phyloP scores from a whole-genome alignment of 2,888 invertebrate species.

The Andrena flavipes region DNA sequence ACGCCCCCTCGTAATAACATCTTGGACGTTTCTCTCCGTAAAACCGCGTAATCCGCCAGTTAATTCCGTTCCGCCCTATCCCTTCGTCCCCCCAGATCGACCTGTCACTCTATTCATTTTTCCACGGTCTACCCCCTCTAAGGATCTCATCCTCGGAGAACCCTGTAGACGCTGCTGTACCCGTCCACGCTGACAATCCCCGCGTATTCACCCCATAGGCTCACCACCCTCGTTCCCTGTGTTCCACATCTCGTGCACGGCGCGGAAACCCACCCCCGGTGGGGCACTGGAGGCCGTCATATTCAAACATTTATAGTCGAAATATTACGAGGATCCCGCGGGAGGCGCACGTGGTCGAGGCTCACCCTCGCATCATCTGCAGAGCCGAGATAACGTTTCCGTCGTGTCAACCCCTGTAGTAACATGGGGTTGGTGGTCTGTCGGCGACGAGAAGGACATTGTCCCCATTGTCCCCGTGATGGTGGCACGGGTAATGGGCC shows the following conservation, averaged over 20 bases:
- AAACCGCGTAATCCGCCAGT: constrained; percentile 10
- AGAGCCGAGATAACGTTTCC: constrained; percentile 77
- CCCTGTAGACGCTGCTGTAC: constrained; percentile 19
- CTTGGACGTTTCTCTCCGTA: not conserved
- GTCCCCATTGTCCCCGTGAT: constrained; percentile 74
- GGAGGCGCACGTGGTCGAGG: constrained; percentile 56
- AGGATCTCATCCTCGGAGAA: constrained; percentile 35
- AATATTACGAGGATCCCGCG: constrained; percentile 72
- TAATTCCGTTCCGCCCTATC: not conserved
- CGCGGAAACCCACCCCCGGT: not conserved
- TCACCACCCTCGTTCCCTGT: constrained; percentile 5
- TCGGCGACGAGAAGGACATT: constrained; percentile 72
- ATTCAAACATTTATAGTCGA: constrained; percentile 73
- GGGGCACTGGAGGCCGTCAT: constrained; percentile 39
- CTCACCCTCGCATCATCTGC: constrained; percentile 77
- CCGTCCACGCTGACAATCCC: constrained; percentile 13
- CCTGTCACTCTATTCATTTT: constrained; percentile 2
- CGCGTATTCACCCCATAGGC: constrained; percentile 43
- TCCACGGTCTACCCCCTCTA: constrained; percentile 2
- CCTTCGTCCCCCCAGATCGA: not conserved
- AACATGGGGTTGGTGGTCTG: constrained; percentile 40
- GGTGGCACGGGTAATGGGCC: constrained; percentile 74
- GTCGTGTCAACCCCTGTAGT: constrained; percentile 53
- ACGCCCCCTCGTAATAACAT: not conserved
- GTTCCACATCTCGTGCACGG: constrained; percentile 8